These are phyloP conservation scores for Coregonus ussuriensis DNA, from an alignment of 2,797 vertebrate genomes.

Conservation along the genomic window DNA sequence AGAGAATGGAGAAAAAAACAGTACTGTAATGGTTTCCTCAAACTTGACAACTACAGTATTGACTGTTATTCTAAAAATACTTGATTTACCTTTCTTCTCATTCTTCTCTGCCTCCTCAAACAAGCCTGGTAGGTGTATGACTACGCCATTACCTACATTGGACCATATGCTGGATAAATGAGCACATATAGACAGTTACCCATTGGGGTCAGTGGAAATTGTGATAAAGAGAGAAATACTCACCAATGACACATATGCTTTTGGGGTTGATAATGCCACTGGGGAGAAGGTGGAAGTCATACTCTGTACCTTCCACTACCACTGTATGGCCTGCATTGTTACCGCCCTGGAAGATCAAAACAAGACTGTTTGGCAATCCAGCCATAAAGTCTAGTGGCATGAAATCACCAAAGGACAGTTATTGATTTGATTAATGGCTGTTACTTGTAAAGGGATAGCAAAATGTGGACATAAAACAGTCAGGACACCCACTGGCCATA, in stretches of 20 bases:
- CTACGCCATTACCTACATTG: slow-evolving; percentile 91
- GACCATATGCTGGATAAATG: slow-evolving; percentile 4
- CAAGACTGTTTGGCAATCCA: slow-evolving; percentile 2
- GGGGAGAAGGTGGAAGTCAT: slow-evolving; percentile 97
- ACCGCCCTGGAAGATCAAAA: slow-evolving; percentile 82
- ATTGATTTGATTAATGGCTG: background rate
- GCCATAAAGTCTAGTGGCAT: background rate
- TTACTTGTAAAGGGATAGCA: background rate
- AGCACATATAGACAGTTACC: background rate
- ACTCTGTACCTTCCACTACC: slow-evolving; percentile 95
- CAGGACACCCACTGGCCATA: background rate
- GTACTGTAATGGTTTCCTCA: background rate
- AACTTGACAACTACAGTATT: background rate
- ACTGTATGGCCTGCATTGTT: slow-evolving; percentile 99
- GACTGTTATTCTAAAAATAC: background rate
- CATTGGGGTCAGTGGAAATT: background rate
- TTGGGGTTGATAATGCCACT: slow-evolving; percentile 96
- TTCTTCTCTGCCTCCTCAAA: slow-evolving; percentile 99
- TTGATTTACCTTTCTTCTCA: slow-evolving; percentile 90
- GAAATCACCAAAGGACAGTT: background rate
- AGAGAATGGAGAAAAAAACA: slow-evolving; percentile 24
- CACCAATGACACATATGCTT: slow-evolving; percentile 94
- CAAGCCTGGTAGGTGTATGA: slow-evolving; percentile 95
- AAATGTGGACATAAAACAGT: background rate
- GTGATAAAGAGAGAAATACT: slow-evolving; percentile 40